Evolutionary conservation across 2,797 vertebrate genomes (phyloP), one percentile per base, ranked within the genome.

Genomic region (Oreonectes daqikongensis): DNA sequence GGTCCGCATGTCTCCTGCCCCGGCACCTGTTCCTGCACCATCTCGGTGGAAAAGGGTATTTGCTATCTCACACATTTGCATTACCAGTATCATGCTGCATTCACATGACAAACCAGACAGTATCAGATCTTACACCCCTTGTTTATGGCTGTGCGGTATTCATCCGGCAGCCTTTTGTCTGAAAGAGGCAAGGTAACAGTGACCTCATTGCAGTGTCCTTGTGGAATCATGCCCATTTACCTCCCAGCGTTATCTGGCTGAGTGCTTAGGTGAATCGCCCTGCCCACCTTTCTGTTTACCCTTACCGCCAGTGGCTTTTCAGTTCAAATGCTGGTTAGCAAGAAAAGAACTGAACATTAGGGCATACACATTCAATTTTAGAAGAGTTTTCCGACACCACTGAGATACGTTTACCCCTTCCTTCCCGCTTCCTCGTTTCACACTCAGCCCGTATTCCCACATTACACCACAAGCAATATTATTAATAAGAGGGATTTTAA

Each of bases 401-500:
- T 2, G 44, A 74, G 64, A 77, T 66, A 68, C 20, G 28, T 59
- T 69, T 77, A 52, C 75, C 22, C 22, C 40, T 72, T 28, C 66
- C 70, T 40, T 69, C 70, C 18, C 42, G 63, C 15, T 74, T 67
- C 68, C 55, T 67, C 78, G 82, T 76, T 76, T 82, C 69, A 70
- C 61, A 46, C 82, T 78, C 71, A 28, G 40, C 35, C 20, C 30
- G 20, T 24, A 52, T 63, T 42, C 78, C 65, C 50, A 38, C 68
- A 73, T 35, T 74, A 75, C 70, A 65, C 80, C 87, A 84, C 44
- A 82, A 90, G 88, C 89, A 90, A 90, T 91, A 89, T 88, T 91
- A 91, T 93, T 93, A 93, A 92, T 91, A 90, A 87, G 82, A 85
- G 84, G 86, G 79, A 78, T 79, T 83, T 76, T 86, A 91, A 92